Base-by-base conservation (phyloP, 2,797 vertebrate genomes). In the Mormyrops attenuatus region DNA sequence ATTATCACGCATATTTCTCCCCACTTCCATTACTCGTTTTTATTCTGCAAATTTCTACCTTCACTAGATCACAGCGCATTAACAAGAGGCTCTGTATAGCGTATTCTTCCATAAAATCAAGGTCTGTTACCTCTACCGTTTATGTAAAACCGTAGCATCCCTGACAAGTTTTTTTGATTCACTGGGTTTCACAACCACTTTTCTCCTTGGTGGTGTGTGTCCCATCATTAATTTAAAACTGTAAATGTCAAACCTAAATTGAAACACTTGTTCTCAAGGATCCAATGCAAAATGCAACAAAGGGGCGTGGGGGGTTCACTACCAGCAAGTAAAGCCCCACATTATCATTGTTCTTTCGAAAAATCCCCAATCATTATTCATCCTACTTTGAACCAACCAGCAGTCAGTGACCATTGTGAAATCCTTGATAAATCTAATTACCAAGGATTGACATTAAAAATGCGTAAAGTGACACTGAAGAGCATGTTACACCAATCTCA, bases 341-440 rank as follows among this genome's bases (percentile, higher is more conserved):
- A 53, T 87, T 87, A 26, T 53, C 13, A 7, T 7, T 30, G 5
- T 34, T 87, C 85, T 34, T 34, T 87, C 92, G 92, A 92, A 92
- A 91, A 90, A 93, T 92, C 93, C 89, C 88, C 92, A 93, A 94
- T 95, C 95, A 93, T 90, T 94, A 94, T 94, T 95, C 94, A 93
- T 86, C 93, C 92, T 92, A 93, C 93, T 92, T 94, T 93, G 92
- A 93, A 92, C 93, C 91, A 91, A 90, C 89, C 63, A 91, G 38
- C 20, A 93, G 92, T 92, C 92, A 93, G 93, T 92, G 93, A 94
- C 93, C 41, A 47, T 47, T 44, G 94, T 95, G 95, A 95, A 95
- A 94, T 92, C 94, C 93, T 91, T 93, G 93, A 91, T 94, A 95
- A 93, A 91, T 90, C 94, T 94, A 94, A 93, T 94, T 95, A 93